Conservation (phyloP, 2,888 invertebrate genomes). For the Scotopteryx bipunctaria region DNA sequence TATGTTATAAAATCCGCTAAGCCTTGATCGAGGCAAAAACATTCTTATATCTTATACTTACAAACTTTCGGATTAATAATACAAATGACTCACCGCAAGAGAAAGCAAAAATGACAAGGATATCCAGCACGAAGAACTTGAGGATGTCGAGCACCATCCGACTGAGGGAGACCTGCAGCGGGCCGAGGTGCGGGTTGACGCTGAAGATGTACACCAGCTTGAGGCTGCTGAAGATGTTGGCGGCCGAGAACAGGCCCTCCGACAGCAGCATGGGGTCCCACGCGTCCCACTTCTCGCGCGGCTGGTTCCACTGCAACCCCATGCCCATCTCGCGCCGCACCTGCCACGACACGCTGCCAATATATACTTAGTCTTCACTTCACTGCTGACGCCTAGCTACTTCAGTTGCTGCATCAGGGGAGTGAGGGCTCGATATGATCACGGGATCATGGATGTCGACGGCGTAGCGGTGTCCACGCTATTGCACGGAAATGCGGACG, state of each 20-base stretch:
- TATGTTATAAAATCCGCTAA: too few species aligned
- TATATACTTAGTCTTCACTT: background rate
- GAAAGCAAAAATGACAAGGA: constrained; percentile 96
- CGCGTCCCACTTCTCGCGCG: constrained; percentile 97
- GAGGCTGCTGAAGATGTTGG: constrained; percentile 96
- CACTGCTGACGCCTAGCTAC: too few species aligned
- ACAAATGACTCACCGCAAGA: constrained; percentile 90
- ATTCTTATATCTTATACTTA: too few species aligned
- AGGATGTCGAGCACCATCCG: constrained; percentile 97
- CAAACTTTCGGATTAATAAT: background rate
- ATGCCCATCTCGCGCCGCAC: constrained; percentile 88
- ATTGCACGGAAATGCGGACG: too few species aligned
- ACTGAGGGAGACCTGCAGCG: constrained; percentile 97
- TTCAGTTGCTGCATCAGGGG: too few species aligned
- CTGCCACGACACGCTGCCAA: constrained; percentile 54
- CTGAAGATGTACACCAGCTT: constrained; percentile 99
- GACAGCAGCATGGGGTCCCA: constrained; percentile 99
- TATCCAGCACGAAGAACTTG: constrained; percentile 97
- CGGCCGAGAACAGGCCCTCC: constrained; percentile 98
- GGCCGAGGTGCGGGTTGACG: constrained; percentile 98
- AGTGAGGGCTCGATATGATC: too few species aligned
- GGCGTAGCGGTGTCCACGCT: too few species aligned
- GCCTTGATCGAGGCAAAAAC: too few species aligned
- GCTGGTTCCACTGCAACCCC: constrained; percentile 85
- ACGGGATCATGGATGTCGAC: too few species aligned